Evolutionary conservation across 2,888 invertebrate genomes (phyloP), one percentile per base, ranked within the genome.

Genomic region (Ichneumoninae sp.): DNA sequence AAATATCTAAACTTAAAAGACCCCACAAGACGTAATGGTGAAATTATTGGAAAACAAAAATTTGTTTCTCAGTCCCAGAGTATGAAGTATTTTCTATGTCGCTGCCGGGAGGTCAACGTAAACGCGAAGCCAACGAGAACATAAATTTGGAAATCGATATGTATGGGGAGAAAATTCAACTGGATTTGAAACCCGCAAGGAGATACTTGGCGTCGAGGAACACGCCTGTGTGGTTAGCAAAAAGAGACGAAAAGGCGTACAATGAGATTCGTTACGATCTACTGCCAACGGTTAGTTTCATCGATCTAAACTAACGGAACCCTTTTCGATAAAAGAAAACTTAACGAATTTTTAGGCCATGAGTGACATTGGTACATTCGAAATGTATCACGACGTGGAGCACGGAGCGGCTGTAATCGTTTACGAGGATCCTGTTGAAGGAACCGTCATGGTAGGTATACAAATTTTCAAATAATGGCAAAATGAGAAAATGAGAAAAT

Each of bases 231-330:
- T 44, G 60, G 63, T 78, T 30, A 33, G 78, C 70, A 4, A 13
- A 33, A 13, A 63, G 22, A 6, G 78, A 78, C 40, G 2, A 36
- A 47, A 3, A 50, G 0, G 70, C 78, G 4, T 70, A 78, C 22
- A 52, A 63, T 0, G 50, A 60, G 0, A 70, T 78, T 50, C 78
- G 78, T 22, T 78, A 78, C 36, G 78, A 78, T 19, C 50, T 63
- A 8, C 50, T 70, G 3, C 13, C 78, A 47, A 63, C 10, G 6
- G 78, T 78, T 26, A 63, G 70, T 40, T 36, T 16, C n/a, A 13
- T 16, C 22, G 6, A 68, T 54, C 0, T 6, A 52, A 52, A 19
- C 6, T n/a, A 5, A 19, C 1, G 13, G 19, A 52, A 1, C 19
- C 3, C 1, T n/a, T n/a, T 16, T 13, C 19, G 6, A 10, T 1